Base-by-base conservation (phyloP, 2,113 vertebrate genomes). In the Mionectes macconnelli region DNA sequence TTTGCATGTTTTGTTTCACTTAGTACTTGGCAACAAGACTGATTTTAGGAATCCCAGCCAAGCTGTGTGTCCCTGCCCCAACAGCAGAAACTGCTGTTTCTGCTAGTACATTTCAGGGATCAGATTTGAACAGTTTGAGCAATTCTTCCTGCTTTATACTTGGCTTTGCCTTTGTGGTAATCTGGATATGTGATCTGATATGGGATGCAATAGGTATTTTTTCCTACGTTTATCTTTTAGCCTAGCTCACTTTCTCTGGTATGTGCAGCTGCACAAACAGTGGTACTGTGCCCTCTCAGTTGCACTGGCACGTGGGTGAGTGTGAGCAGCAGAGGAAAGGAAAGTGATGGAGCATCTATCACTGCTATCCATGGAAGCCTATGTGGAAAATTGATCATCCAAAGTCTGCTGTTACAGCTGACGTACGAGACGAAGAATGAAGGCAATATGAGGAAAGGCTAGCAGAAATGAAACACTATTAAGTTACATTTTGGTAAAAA, bases 61-160 rank as follows among this genome's bases (percentile, higher is more conserved):
- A 92, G 45, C 14, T 9, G 2, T 4, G 0, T 68, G 10, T 88
- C 49, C 24, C 13, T 92, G 59, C 22, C 70, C 44, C 33, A 52
- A 23, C 30, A n/a, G n/a, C n/a, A n/a, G n/a, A n/a, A n/a, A n/a
- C 77, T 0, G 0, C 45, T 77, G 20, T 40, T 79, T 83, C 70
- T 90, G 31, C 13, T 44, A 25, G 12, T 88, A 22, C 12, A 1
- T 89, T 75, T 87, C n/a, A 49, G 22, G 57, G 66, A 57, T 79
- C 17, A 25, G 16, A 33, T 87, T 73, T 82, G 22, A 88, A 13
- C 16, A 60, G 27, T n/a, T 13, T 72, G 55, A 94, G 42, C 55
- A 56, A 33, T 45, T 93, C n/a, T 87, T 83, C 77, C 57, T 69
- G 28, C 35, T 80, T 85, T 6, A 0, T 35, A 40, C 0, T 2